Evolutionary conservation across 2,113 vertebrate genomes (phyloP), one percentile per base, ranked within the genome.

Genomic region (Strix uralensis): DNA sequence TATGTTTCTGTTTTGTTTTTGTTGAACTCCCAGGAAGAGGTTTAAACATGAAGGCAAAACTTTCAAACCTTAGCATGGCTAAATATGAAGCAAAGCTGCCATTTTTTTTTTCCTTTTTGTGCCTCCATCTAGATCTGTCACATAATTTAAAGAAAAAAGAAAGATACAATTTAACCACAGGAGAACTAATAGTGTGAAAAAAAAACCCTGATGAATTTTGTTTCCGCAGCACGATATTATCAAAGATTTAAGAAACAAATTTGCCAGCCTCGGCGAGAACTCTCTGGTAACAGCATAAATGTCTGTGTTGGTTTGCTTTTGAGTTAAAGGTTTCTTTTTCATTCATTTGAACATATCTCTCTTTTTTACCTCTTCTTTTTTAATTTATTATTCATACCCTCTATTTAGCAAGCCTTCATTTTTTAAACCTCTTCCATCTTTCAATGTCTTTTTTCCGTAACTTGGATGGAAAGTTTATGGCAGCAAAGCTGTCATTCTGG

Each of bases 231-330:
- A 97, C 95, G 97, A 98, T 98, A 98, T 98, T 98, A 98, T 98
- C 98, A 98, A 98, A 98, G 98, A 98, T 98, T 98, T 98, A 98
- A 98, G 97, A 98, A 98, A 98, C 97, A 98, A 98, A 98, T 98
- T 98, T 98, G 97, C 97, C 98, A 98, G 97, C 98, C 98, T 98
- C 97, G 96, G 98, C 98, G 98, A 98, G 97, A 98, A 97, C 96
- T 98, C 97, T 98, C 97, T 98, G 98, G 98, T 98, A 98, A 98
- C 97, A 98, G 97, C 97, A 97, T 98, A 97, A 98, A 96, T 98
- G 97, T 98, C 98, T 98, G 98, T 98, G 97, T 98, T 95, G 97
- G 97, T 98, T 98, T 97, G 97, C 97, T 97, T 98, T 98, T 98
- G 93, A 97, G 96, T 98, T 97, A 94, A 97, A 98, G 96, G 95